Conservation (phyloP, 2,797 vertebrate genomes). For the Babyrousa celebensis region DNA sequence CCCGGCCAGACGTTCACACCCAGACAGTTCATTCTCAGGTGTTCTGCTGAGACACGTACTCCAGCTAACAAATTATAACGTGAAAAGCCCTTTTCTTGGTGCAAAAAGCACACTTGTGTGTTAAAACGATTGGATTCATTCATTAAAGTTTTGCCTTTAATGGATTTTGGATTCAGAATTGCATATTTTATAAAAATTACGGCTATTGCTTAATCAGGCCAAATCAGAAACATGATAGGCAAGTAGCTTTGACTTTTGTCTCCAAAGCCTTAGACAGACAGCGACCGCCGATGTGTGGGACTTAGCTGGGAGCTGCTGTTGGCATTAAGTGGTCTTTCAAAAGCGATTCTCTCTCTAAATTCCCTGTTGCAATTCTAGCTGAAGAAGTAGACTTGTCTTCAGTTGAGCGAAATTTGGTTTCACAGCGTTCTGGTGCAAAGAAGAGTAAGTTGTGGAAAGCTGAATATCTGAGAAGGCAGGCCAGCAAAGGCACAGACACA, state of each 20-base stretch:
- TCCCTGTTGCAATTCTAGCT: not conserved
- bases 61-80: not conserved
- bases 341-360: not conserved
- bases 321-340: not conserved
- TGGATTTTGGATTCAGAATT: slow-evolving; percentile 9
- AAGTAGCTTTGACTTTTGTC: not conserved
- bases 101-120: not conserved
- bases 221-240: not conserved
- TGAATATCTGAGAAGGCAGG: no score
- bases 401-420: not conserved
- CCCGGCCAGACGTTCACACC: accelerated
- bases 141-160: slow-evolving; percentile 4
- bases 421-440: not conserved
- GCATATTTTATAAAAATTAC: not conserved
- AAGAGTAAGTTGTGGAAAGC: not conserved
- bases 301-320: not conserved
- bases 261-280: slow-evolving; percentile 36
- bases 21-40: not conserved
- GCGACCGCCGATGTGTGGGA: not conserved
- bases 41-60: not conserved
- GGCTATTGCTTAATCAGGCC: slow-evolving; percentile 28
- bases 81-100: not conserved
- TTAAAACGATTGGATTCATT: slow-evolving; percentile 60
- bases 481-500: not conserved
- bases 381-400: not conserved